These are phyloP conservation scores for Pogonocherus hispidulus DNA, from an alignment of 2,888 invertebrate genomes.

Conservation along the genomic window DNA sequence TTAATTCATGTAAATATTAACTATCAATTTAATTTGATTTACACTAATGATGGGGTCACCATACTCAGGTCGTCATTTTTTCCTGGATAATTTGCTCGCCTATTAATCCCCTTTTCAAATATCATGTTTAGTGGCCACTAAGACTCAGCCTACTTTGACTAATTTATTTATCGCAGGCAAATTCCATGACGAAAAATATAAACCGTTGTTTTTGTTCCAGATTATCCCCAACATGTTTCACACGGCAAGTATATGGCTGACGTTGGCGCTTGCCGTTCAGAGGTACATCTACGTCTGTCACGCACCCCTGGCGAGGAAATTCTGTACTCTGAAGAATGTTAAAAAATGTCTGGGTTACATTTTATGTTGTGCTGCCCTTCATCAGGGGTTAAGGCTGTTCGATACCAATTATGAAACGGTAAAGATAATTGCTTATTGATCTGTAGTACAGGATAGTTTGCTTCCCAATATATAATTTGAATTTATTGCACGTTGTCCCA, in stretches of 20 bases:
- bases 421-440: slow-evolving; percentile 49
- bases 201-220: slow-evolving; percentile 63
- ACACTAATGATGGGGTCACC: too few relatives aligned
- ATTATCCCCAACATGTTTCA: slow-evolving; percentile 90
- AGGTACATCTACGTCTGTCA: slow-evolving; percentile 96
- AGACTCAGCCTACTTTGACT: neutral
- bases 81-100: too few relatives aligned
- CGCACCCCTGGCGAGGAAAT: slow-evolving; percentile 88
- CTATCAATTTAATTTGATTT: too few relatives aligned
- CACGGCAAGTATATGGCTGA: slow-evolving; percentile 95
- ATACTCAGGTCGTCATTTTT: too few relatives aligned
- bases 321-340: slow-evolving; percentile 81
- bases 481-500: too few relatives aligned
- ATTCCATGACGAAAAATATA: neutral
- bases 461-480: too few relatives aligned
- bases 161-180: slow-evolving; percentile 12
- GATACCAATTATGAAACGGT: slow-evolving; percentile 75
- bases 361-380: slow-evolving; percentile 82
- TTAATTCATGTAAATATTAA: too few relatives aligned
- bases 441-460: too few relatives aligned
- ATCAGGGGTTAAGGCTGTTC: slow-evolving; percentile 87
- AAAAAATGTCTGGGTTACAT: slow-evolving; percentile 85
- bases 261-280: slow-evolving; percentile 90
- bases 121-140: neutral
- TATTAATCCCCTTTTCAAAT: neutral